A percentile compares a stretch with the other conserved stretches of the same genome.
These are phyloP conservation scores for Potamarius usumacintae DNA, from an alignment of 2,113 vertebrate species.

Conservation along the genomic window DNA sequence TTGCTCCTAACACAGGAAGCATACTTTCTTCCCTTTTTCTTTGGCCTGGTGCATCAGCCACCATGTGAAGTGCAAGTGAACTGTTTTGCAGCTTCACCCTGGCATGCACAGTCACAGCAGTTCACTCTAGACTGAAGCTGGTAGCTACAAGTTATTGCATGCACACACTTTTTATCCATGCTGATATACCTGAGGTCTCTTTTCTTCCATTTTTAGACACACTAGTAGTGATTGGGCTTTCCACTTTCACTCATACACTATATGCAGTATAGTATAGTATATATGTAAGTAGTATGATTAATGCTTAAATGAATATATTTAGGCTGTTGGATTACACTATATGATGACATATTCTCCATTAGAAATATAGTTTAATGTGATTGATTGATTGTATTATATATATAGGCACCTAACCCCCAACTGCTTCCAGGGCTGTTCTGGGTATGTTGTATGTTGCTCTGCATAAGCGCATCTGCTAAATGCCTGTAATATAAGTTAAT, in stretches of 20 bases:
- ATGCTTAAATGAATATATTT: background rate
- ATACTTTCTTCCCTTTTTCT: slow-evolving; percentile 46
- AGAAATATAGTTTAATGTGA: background rate
- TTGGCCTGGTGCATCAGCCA: background rate
- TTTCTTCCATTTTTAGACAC: background rate
- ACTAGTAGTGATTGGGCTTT: background rate
- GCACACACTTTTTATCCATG: background rate
- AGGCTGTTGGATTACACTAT: background rate
- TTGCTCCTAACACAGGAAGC: slow-evolving; percentile 50
- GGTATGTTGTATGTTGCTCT: no score
- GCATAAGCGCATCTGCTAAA: no score
- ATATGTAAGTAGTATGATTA: background rate
- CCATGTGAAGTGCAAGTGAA: background rate
- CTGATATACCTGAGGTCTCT: background rate
- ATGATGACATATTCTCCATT: background rate
- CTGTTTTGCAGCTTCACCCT: background rate
- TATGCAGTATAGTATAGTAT: background rate
- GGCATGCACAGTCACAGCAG: background rate
- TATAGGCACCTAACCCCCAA: no score
- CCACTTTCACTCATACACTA: background rate
- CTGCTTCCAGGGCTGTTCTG: no score
- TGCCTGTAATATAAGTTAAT: background rate
- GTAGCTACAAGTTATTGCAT: background rate
- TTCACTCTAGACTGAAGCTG: background rate
- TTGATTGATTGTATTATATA: background rate